These are phyloP conservation scores for Dolichallabes microphthalmus DNA, from an alignment of 2,113 vertebrate species.

Conservation along the genomic window DNA sequence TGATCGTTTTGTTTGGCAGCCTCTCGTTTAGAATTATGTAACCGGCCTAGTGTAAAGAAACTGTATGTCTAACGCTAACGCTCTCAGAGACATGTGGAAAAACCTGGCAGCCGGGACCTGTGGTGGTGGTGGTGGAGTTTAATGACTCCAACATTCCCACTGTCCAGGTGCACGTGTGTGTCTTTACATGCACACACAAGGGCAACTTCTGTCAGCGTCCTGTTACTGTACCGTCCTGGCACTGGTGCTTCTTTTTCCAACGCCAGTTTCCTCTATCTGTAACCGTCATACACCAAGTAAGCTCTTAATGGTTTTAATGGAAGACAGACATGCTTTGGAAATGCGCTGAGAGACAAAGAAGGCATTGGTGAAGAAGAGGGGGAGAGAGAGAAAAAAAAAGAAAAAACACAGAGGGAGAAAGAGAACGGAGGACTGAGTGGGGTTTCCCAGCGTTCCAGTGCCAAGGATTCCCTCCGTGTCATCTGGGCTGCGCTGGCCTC, in stretches of 20 bases:
- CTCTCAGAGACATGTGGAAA: slow-evolving; percentile 41
- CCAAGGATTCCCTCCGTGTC: slow-evolving; percentile 82
- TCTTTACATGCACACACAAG: background rate
- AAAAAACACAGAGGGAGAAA: slow-evolving; percentile 1
- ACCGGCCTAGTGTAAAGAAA: slow-evolving; percentile 41
- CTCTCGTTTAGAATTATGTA: slow-evolving; percentile 37
- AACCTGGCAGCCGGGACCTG: slow-evolving; percentile 18
- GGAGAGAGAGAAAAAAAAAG: background rate
- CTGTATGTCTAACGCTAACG: background rate
- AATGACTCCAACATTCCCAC: slow-evolving; percentile 13
- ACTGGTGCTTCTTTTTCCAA: slow-evolving; percentile 5
- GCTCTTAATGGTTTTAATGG: slow-evolving; percentile 56
- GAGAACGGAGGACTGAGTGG: slow-evolving; percentile 57
- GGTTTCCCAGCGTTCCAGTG: slow-evolving; percentile 71
- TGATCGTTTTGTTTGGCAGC: slow-evolving; percentile 2
- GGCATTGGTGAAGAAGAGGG: slow-evolving; percentile 46
- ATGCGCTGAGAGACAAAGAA: slow-evolving; percentile 60
- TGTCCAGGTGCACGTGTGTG: slow-evolving; percentile 12
- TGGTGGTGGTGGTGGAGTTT: too few relatives aligned
- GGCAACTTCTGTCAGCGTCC: background rate
- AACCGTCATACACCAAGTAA: background rate
- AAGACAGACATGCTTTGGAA: slow-evolving; percentile 61
- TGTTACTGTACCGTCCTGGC: slow-evolving; percentile 56
- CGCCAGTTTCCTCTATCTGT: background rate
- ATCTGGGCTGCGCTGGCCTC: slow-evolving; percentile 68